phyloP scores from a whole-genome alignment of 2,113 vertebrate species.

The Marmota monax region DNA sequence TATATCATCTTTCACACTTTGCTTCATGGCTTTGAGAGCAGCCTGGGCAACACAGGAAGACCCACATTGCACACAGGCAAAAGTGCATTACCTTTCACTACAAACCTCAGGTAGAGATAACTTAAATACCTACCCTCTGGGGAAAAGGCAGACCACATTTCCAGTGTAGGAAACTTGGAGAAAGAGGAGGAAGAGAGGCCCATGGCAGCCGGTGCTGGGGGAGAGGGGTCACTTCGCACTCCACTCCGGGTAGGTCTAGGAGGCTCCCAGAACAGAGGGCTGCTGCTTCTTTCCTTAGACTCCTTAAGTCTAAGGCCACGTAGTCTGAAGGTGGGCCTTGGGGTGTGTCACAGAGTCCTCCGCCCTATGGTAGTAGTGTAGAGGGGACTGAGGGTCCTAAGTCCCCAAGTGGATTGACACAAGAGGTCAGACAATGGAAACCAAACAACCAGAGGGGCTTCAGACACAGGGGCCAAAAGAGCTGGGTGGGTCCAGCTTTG shows the following conservation, averaged over 20 bases:
- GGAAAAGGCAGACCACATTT: background rate
- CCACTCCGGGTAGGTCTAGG: background rate
- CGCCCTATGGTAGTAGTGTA: background rate
- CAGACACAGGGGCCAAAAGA: background rate
- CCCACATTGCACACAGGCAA: no score
- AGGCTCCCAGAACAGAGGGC: background rate
- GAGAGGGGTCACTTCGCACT: no score
- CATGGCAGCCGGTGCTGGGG: no score
- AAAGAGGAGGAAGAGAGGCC: background rate
- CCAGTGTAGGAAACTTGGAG: background rate
- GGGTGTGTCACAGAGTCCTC: background rate
- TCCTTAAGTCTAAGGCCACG: background rate
- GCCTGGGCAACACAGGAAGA: no score
- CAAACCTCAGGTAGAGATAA: background rate
- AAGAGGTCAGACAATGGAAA: background rate
- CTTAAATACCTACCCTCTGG: background rate
- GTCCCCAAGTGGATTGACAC: background rate
- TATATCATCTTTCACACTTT: no score
- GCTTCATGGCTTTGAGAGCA: no score
- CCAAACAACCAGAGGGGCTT: background rate
- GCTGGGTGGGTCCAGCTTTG: background rate
- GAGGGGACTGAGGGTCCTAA: background rate
- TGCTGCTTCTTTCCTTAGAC: background rate
- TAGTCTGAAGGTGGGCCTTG: background rate
- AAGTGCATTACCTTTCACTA: background rate